Base-by-base conservation (phyloP, 2,797 vertebrate species). In the Peromyscus nudipes region DNA sequence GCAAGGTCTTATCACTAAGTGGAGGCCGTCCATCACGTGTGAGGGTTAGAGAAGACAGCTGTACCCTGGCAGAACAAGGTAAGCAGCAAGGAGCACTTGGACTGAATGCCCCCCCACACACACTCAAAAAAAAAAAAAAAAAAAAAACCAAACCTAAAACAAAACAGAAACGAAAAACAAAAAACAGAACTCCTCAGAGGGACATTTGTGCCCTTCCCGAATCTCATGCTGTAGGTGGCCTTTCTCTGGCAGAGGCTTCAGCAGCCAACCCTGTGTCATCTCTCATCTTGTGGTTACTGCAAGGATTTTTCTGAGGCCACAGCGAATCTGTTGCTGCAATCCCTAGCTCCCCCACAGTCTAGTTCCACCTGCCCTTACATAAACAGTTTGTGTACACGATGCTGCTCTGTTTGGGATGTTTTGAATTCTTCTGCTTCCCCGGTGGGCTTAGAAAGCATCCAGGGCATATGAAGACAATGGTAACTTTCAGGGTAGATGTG, bases 391-490 rank as follows among this genome's bases (percentile, higher is more conserved):
- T 4, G 1, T 4, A 0, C 1, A 3, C 9, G 6, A 57, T 65
- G 79, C 92, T 80, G 83, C 64, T 17, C 0, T 4, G 0, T 31
- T 25, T 86, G 57, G 77, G 86, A 69, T 75, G 1, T 2, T 81
- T 86, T 27, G 0, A 19, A 67, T 97, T 92, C 91, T 95, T 97
- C 17, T 0, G 1, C n/a, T 86, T 69, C 29, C 3, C 91, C n/a
- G 86, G 89, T 90, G 98, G 94, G 94, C 85, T 94, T 43, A 9
- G 10, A n/a, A 57, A 55, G 86, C 67, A 93, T 94, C 82, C 17
- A 0, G 55, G 21, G 37, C 34, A 71, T 75, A 34, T 86, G 81
- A 60, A 92, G 92, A 96, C 97, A 95, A 67, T 55, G 91, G 62
- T 1, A 62, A 40, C 96, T 73, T 94, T 98, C 96, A 95, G 75